Evolutionary conservation across 2,113 vertebrate genomes (phyloP).

Genomic region (Tragelaphus strepsiceros): DNA sequence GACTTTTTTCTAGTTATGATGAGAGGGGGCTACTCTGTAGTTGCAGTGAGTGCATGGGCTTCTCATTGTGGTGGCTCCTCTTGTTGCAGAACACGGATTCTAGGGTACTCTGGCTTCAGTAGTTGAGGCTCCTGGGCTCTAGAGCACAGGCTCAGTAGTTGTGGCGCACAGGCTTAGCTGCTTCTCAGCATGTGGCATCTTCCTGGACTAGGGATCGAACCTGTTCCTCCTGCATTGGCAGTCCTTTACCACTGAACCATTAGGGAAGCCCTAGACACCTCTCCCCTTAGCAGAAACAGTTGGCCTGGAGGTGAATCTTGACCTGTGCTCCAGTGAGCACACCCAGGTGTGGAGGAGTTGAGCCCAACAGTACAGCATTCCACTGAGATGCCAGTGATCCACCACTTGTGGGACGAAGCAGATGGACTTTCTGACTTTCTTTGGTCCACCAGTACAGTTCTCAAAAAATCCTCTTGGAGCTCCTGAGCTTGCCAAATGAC

Average conservation of each 20-base stretch:
- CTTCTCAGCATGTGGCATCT: neutral
- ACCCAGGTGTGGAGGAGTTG: neutral
- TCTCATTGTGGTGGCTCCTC: neutral
- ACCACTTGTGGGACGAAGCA: neutral
- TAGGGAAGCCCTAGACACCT: neutral
- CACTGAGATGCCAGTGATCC: neutral
- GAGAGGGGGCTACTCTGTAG: neutral
- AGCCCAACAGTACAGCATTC: neutral
- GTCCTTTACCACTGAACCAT: neutral
- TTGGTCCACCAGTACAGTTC: neutral
- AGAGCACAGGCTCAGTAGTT: neutral
- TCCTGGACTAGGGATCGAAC: neutral
- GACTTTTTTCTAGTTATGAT: neutral
- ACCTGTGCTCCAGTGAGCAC: neutral
- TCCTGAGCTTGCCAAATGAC: neutral
- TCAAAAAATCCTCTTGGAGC: neutral
- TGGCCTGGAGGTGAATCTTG: neutral
- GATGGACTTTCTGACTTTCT: neutral
- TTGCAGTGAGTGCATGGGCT: accelerated
- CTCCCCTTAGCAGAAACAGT: neutral
- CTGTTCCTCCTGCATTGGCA: neutral
- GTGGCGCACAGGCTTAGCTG: accelerated
- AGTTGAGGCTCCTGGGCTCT: neutral
- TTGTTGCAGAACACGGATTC: neutral
- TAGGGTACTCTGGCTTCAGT: neutral